Evolutionary conservation across 1,140 invertebrate genomes (phyloP).

Genomic region (Hylyphantes graminicola): DNA sequence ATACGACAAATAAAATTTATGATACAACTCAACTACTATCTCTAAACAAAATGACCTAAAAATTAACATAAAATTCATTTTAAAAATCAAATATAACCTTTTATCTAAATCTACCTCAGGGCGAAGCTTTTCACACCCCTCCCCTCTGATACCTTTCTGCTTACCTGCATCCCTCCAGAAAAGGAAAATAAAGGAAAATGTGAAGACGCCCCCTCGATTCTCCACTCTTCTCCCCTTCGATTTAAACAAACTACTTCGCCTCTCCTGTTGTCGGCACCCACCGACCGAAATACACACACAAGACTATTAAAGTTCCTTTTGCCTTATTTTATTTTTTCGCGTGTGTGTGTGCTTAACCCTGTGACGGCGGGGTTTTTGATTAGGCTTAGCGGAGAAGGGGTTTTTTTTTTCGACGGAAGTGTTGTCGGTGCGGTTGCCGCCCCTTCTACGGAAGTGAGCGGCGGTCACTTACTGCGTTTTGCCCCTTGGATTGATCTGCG

Average conservation of each 20-base stretch:
- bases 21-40: too few species aligned
- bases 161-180: background rate
- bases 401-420: background rate
- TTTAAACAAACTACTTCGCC: slow-evolving; percentile 51
- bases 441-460: background rate
- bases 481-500: too few species aligned
- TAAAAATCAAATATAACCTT: too few species aligned
- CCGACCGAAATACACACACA: background rate
- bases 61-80: too few species aligned
- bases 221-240: slow-evolving; percentile 14
- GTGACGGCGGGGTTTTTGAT: slow-evolving; percentile 10
- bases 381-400: slow-evolving; percentile 25
- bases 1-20: too few species aligned
- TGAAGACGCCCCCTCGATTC: slow-evolving; percentile 18
- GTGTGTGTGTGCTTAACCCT: background rate
- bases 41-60: too few species aligned
- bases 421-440: background rate
- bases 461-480: background rate
- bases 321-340: background rate
- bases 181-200: slow-evolving; percentile 48
- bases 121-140: background rate
- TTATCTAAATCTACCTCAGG: background rate
- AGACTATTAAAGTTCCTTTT: slow-evolving; percentile 5
- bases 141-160: slow-evolving; percentile 21
- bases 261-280: slow-evolving; percentile 1